Percentiles rank a stretch among this genome's conserved stretches.
Conservation (phyloP, 1,140 invertebrate species). For the Leptinotarsa defecta region DNA sequence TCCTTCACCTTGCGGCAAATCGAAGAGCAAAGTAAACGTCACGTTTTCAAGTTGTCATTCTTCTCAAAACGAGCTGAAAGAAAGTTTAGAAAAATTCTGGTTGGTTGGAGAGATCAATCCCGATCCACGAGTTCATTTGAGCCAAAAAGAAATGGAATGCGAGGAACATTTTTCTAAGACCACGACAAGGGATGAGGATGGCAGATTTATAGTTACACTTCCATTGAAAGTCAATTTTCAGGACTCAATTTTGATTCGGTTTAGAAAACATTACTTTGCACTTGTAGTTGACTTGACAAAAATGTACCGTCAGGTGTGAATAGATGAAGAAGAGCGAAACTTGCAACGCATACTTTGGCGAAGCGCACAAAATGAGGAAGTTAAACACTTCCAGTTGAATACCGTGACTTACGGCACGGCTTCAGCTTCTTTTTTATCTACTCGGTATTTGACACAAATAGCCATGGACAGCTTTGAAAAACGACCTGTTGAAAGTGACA, state of each 20-base stretch:
- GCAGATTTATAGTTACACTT: conserved; percentile 50
- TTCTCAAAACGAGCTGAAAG: not conserved
- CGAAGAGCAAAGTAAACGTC: no score
- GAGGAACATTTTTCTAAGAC: conserved; percentile 46
- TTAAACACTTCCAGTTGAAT: conserved; percentile 41
- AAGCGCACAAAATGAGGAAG: conserved; percentile 35
- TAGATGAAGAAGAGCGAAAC: conserved; percentile 44
- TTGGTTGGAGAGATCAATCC: not conserved
- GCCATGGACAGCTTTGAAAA: no score
- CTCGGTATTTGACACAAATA: no score
- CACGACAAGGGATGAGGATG: conserved; percentile 35
- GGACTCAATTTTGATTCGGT: conserved; percentile 53
- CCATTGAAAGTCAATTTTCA: conserved; percentile 44
- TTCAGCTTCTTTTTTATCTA: no score
- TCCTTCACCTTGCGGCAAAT: not conserved
- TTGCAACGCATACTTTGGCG: conserved; percentile 55
- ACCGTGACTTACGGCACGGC: no score
- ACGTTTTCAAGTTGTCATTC: not conserved
- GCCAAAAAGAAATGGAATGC: conserved; percentile 22
- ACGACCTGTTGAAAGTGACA: no score
- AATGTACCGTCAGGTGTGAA: conserved; percentile 55
- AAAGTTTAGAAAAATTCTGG: not conserved
- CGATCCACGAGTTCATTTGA: not conserved
- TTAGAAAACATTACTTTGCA: conserved; percentile 51
- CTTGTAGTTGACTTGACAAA: conserved; percentile 55